Conservation (phyloP, 2,888 invertebrate genomes). For the Zonitis immaculata region DNA sequence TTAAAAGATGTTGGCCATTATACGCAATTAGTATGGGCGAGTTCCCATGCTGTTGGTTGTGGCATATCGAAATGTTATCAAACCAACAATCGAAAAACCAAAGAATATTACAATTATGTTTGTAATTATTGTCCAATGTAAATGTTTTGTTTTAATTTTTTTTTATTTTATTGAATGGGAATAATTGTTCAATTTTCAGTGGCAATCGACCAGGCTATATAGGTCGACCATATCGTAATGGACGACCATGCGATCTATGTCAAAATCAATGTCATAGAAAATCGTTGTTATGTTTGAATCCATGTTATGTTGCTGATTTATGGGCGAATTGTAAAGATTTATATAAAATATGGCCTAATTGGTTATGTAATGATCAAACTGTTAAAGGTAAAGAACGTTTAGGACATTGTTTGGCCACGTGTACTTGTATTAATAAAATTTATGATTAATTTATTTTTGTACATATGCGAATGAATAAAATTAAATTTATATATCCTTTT, state of each 20-base stretch:
- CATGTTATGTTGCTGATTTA: conserved; percentile 62
- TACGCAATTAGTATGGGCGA: conserved; percentile 80
- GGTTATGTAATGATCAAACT: conserved; percentile 57
- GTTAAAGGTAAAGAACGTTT: conserved; percentile 54
- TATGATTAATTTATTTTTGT: conserved; percentile 34
- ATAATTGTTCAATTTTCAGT: conserved; percentile 47
- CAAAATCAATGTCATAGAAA: conserved; percentile 58
- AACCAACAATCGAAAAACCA: conserved; percentile 51
- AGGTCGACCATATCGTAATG: conserved; percentile 64
- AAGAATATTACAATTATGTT: conserved; percentile 72
- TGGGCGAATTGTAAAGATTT: conserved; percentile 71
- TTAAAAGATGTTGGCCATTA: conserved; percentile 69
- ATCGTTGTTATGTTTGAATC: conserved; percentile 69
- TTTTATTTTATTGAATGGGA: not conserved
- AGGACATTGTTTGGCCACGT: conserved; percentile 66
- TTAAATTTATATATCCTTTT: too few species aligned
- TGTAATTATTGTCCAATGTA: conserved; percentile 83
- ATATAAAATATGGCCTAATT: conserved; percentile 54
- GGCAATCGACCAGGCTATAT: conserved; percentile 62
- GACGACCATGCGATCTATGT: conserved; percentile 63
- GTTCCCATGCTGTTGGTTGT: conserved; percentile 72
- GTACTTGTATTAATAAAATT: conserved; percentile 60
- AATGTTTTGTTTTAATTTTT: conserved; percentile 49
- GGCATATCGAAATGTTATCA: conserved; percentile 67
- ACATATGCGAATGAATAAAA: too few species aligned